Conservation (phyloP, 2,888 invertebrate species). For the Poecilobothrus nobilitatus region DNA sequence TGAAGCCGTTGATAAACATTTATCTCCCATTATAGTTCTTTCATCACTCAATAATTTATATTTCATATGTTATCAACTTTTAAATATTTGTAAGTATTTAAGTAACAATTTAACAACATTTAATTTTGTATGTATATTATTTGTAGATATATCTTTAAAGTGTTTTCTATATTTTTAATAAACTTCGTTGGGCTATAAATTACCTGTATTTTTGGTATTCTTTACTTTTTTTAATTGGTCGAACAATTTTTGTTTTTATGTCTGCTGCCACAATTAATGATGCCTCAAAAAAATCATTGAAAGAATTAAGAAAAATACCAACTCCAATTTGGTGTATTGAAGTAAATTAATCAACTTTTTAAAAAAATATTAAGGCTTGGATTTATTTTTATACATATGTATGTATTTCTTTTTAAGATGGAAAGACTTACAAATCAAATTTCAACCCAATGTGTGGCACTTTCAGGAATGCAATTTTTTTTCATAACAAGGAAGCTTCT, state of each 20-base stretch:
- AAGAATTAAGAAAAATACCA: constrained; percentile 42
- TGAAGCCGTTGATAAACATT: constrained; percentile 51
- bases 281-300: constrained; percentile 47
- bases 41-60: constrained; percentile 64
- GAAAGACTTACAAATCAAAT: constrained; percentile 51
- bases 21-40: constrained; percentile 59
- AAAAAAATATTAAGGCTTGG: background rate
- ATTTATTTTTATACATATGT: background rate
- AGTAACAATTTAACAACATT: too few relatives aligned
- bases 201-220: constrained; percentile 51
- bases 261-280: constrained; percentile 51
- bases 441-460: constrained; percentile 45
- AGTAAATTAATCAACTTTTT: constrained; percentile 21
- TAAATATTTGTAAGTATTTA: constrained; percentile 46
- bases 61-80: constrained; percentile 65
- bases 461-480: constrained; percentile 53
- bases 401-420: constrained; percentile 43
- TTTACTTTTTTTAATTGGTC: constrained; percentile 47
- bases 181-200: constrained; percentile 42
- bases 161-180: constrained; percentile 26
- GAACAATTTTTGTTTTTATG: constrained; percentile 49
- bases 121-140: too few relatives aligned
- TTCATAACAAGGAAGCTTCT: constrained; percentile 49
- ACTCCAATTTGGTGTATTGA: constrained; percentile 37
- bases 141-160: too few relatives aligned